Percentiles rank a stretch among this genome's conserved stretches.
Conservation (phyloP, 2,888 invertebrate species). For the Calameuta filiformis region DNA sequence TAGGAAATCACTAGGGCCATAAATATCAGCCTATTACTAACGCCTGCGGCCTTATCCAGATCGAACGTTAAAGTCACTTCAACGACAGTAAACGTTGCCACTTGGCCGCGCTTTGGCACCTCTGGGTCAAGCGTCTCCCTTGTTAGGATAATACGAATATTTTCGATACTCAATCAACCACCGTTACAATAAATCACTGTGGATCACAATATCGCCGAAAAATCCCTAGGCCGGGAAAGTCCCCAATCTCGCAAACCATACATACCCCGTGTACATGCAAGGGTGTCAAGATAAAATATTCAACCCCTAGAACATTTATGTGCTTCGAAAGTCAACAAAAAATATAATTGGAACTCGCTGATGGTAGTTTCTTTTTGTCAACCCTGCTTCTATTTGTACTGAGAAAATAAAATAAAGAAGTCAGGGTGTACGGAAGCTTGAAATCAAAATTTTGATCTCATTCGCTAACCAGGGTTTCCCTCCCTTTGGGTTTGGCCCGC, state of each 20-base stretch:
- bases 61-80: conserved; percentile 46
- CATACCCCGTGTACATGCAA: neutral
- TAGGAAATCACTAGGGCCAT: conserved; percentile 35
- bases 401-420: neutral
- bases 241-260: neutral
- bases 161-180: neutral
- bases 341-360: neutral
- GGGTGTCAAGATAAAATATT: neutral
- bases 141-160: neutral
- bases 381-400: neutral
- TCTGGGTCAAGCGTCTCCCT: neutral
- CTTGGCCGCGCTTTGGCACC: neutral
- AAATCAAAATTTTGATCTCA: neutral
- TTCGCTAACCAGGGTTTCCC: neutral
- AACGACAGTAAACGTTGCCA: conserved; percentile 40
- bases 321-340: neutral
- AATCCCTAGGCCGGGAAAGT: neutral
- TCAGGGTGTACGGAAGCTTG: neutral
- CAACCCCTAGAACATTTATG: neutral
- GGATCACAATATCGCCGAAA: neutral
- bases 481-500: neutral
- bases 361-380: neutral
- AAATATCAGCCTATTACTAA: conserved; percentile 40
- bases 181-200: neutral
- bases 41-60: conserved; percentile 43